Evolutionary conservation across 2,888 invertebrate genomes (phyloP).

Genomic region (Xylophagus ater): DNA sequence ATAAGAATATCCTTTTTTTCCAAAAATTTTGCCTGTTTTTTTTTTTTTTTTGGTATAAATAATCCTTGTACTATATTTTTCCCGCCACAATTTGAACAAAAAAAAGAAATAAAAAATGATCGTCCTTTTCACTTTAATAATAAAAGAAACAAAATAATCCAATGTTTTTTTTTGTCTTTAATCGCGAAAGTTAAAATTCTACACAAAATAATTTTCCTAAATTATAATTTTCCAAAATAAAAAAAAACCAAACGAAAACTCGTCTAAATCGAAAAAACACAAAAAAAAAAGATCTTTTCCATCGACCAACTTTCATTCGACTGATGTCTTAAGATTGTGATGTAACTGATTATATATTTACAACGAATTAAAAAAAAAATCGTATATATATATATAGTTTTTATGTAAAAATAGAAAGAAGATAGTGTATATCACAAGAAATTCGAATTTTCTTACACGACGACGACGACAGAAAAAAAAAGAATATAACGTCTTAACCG

Average conservation of each 20-base stretch:
- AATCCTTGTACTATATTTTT: no score
- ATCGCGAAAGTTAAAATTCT: slow-evolving; percentile 4
- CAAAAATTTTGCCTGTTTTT: background rate
- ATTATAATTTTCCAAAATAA: background rate
- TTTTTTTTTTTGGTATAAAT: no score
- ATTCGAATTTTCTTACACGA: background rate
- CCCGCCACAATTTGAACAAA: slow-evolving; percentile 4
- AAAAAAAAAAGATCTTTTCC: slow-evolving; percentile 14
- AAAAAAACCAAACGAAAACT: slow-evolving; percentile 5
- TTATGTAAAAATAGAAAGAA: background rate
- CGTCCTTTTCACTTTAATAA: no score
- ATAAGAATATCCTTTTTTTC: no score
- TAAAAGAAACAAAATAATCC: no score
- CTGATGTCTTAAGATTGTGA: slow-evolving; percentile 41
- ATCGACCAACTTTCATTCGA: slow-evolving; percentile 31
- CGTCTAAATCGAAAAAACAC: background rate
- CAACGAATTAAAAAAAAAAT: slow-evolving; percentile 17
- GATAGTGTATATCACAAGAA: slow-evolving; percentile 1
- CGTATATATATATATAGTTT: slow-evolving; percentile 12
- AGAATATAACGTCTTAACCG: slow-evolving; percentile 14
- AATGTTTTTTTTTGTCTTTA: background rate
- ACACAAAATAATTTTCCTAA: slow-evolving; percentile 1
- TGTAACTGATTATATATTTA: slow-evolving; percentile 41
- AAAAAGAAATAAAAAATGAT: slow-evolving; percentile 2
- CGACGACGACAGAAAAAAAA: slow-evolving; percentile 1